Evolutionary conservation across 2,888 invertebrate genomes (phyloP), one percentile per base, ranked within the genome.

Genomic region (Agrypnus murinus): DNA sequence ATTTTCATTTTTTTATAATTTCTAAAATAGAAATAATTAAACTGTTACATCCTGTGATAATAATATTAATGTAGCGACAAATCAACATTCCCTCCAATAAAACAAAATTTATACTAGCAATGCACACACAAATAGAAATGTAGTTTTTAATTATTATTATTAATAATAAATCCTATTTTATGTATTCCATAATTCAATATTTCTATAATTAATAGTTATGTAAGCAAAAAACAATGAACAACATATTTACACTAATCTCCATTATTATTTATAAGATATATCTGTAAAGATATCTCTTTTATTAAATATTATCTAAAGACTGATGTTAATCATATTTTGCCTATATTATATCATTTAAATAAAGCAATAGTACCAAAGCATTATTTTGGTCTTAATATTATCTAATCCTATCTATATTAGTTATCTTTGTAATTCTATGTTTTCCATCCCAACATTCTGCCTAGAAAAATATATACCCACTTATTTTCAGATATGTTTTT

Each of bases 331-430:
- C 15, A 43, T 58, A 58, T 58, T 12, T 60, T 38, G 45, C 32
- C 34, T 60, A 60, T 46, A n/a, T 46, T 46, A 32, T 45, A 58
- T 50, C 36, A 58, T 66, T 75, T 76, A 80, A 82, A 84, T 85
- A 85, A 85, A 85, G 85, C 85, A 82, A 82, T 84, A 82, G 82
- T 84, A 85, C 85, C 85, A 85, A 85, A 85, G 85, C 85, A 81
- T 25, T 25, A 25, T 60, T 53, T 80, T 80, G 81, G 79, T 80
- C 80, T 78, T 77, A 78, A 74, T 73, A 72, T 50, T 25, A 25
- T 25, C 25, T 25, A 25, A 25, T 25, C 25, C 25, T 25, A 25
- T 25, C 25, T 25, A 25, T 25, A n/a, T n/a, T n/a, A 25, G 25
- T 25, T 25, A 25, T 25, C 25, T 2, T 25, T 25, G n/a, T n/a